Evolutionary conservation across 92 coral and sea anemone species (phyloP).

Genomic region (Epizoanthus ramosus): DNA sequence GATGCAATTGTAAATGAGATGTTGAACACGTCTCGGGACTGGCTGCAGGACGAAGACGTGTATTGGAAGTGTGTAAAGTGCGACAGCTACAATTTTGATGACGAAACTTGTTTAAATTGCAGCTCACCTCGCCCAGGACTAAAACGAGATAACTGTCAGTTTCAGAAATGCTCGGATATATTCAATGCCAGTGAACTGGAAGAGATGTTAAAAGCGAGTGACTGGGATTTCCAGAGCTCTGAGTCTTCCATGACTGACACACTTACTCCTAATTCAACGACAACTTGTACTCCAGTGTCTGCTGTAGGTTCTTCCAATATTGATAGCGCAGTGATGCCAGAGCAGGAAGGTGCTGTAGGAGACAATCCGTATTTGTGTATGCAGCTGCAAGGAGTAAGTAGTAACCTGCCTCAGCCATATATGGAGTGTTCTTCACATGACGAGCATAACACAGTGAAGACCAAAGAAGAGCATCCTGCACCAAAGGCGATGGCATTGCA

Average conservation of each 20-base stretch:
- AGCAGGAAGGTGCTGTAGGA: not conserved
- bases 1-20: conserved; percentile 26
- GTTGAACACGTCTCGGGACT: conserved; percentile 36
- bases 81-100: conserved; percentile 48
- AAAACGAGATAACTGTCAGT: no score
- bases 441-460: not conserved
- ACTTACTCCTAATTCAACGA: not conserved
- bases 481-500: conserved; percentile 67
- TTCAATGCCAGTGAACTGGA: conserved; percentile 24
- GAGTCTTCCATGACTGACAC: not conserved
- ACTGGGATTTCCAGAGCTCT: conserved; percentile 30
- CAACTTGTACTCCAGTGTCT: conserved; percentile 1
- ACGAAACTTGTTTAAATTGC: conserved; percentile 37
- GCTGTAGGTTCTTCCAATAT: not conserved
- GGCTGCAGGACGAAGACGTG: conserved; percentile 62
- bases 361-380: conserved; percentile 22
- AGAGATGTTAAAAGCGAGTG: conserved; percentile 10
- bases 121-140: not conserved
- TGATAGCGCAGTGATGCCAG: not conserved
- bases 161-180: not conserved
- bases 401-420: not conserved
- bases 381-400: not conserved
- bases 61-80: conserved; percentile 63
- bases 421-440: not conserved
- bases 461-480: conserved; percentile 26